Base-by-base conservation (phyloP, 2,888 invertebrate species). In the Metalampra italica region DNA sequence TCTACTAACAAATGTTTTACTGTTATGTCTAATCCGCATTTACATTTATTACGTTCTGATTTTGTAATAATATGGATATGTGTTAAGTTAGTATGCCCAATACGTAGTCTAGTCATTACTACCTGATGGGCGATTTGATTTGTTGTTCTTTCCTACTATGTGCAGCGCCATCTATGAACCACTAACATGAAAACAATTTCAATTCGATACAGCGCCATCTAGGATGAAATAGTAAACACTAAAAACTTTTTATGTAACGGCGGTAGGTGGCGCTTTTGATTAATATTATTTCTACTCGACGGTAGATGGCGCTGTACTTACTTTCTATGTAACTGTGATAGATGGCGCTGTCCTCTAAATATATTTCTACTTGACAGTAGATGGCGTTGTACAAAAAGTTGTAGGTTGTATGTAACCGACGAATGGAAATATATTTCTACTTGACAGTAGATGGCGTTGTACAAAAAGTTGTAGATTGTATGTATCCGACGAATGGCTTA, bases 321-420 rank as follows among this genome's bases (percentile, higher is more conserved):
- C n/a, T 37, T 12, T 3, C 11, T 8, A 32, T 32, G 1, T 1
- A 32, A 32, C 1, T 11, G 8, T 11, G 5, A 30, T 50, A 32
- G 7, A 7, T 9, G 52, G 4, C 56, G 70, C 69, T 72, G 69
- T 64, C 80, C 80, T 70, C 55, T 42, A 13, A 52, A 49, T 43
- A 47, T 43, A 29, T 9, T 37, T 14, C 47, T 51, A 52, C 38
- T 51, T 7, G 36, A 15, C 44, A n/a, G 46, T 49, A 60, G 59
- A 54, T 54, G 57, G 47, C 59, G 51, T 41, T 47, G 9, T 11
- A 3, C 9, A 29, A 49, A n/a, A n/a, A n/a, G n/a, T n/a, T n/a
- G n/a, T n/a, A n/a, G n/a, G n/a, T n/a, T n/a, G n/a, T n/a, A n/a
- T n/a, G n/a, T n/a, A n/a, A n/a, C n/a, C n/a, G 32, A 36, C 5